Evolutionary conservation across 2,888 invertebrate species (phyloP), one percentile per base, ranked within the genome.

Genomic region (Apamea monoglypha): DNA sequence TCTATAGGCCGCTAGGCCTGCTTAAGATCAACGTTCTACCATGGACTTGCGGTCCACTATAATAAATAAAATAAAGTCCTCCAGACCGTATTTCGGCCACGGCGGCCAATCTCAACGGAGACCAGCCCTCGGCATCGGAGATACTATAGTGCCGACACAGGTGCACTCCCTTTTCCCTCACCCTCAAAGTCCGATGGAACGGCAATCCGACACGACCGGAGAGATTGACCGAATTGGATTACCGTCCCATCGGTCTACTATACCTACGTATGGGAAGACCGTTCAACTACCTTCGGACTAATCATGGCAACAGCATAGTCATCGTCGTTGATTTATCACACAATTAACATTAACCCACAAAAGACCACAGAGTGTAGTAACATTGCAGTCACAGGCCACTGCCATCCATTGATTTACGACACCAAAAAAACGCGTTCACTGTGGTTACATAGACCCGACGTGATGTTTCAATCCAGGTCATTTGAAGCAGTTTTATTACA

Each of bases 291-390:
- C 25, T 16, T 25, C 25, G 29, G 5, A 1, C 18, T 25, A 18
- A 59, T 25, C 8, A 16, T 32, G 59, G 18, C 10, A 36, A 25
- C 10, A 25, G 18, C 50, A 2, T 1, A 32, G 7, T 18, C 5
- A 40, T 21, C 0, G 2, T 36, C 16, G 16, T 32, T 36, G 50
- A 85, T 73, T 56, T 63, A 73, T 66, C 74, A 75, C 67, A 83
- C 78, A 75, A 86, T 84, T 86, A 77, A 82, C 84, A 78, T 72
- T 74, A 86, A 82, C 86, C 86, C 83, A 78, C 59, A 63, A 59
- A 36, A 25, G 18, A n/a, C 18, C n/a, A 29, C 29, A 47, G 69
- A 47, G 69, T 83, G 66, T 74, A 68, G 74, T 64, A 84, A 87
- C 67, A 71, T 25, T 70, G 14, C 66, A 40, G 84, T 84, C 74